Percentiles rank a stretch among this genome's conserved stretches.
phyloP scores from a whole-genome alignment of 2,888 invertebrate genomes.

The Marasmarcha lunaedactyla region DNA sequence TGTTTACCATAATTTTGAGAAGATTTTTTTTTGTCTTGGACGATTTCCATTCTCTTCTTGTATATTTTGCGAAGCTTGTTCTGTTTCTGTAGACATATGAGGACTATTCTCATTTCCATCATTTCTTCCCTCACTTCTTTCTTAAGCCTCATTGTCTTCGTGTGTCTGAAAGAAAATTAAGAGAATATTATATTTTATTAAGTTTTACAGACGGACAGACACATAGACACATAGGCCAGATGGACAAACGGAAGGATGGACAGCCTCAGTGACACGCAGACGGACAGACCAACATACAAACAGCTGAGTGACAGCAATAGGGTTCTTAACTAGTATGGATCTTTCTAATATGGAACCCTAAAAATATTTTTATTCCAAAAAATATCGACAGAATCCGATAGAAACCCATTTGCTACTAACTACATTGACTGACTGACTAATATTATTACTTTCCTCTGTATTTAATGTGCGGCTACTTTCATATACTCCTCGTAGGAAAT shows the following conservation, averaged over 20 bases:
- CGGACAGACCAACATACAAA: not conserved
- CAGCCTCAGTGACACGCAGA: not conserved
- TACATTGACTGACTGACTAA: not conserved
- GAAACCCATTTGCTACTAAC: not conserved
- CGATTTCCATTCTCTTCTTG: slow-evolving; percentile 1
- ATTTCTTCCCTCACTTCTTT: not conserved
- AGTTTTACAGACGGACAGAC: not conserved
- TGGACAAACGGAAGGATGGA: not conserved
- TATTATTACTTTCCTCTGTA: not conserved
- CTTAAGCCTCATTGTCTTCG: not conserved
- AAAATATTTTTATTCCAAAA: no score
- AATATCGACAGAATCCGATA: not conserved
- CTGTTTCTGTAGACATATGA: not conserved
- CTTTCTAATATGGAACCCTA: no score
- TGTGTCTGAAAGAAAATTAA: not conserved
- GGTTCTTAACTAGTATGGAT: no score
- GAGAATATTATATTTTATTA: not conserved
- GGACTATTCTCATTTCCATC: not conserved
- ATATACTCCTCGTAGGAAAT: not conserved
- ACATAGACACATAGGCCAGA: not conserved
- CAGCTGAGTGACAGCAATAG: no score
- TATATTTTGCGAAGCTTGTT: not conserved
- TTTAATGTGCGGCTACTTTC: not conserved
- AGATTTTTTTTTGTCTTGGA: slow-evolving; percentile 1
- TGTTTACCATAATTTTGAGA: slow-evolving; percentile 3